Evolutionary conservation across 2,113 vertebrate species (phyloP).

Genomic region (Gorsachius goisagi): DNA sequence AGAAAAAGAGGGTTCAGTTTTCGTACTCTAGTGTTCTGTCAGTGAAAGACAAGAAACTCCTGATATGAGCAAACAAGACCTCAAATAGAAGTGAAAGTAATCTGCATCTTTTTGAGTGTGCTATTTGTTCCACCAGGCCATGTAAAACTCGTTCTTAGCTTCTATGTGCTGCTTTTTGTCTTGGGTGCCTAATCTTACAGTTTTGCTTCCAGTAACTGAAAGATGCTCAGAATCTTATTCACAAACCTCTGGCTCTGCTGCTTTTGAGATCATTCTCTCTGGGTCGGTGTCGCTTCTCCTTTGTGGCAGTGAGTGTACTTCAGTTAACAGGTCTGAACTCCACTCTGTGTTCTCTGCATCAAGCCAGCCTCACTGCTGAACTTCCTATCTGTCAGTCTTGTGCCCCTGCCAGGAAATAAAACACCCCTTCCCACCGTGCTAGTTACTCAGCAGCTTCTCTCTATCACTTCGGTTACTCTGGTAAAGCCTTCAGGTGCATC

Average conservation of each 20-base stretch:
- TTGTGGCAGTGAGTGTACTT: neutral
- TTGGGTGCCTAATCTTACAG: neutral
- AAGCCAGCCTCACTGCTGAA: neutral
- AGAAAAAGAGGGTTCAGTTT: neutral
- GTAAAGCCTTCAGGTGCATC: neutral
- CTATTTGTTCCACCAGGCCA: neutral
- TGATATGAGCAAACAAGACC: neutral
- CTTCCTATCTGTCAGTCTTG: neutral
- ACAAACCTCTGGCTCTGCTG: neutral
- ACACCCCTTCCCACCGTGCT: neutral
- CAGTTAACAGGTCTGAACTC: neutral
- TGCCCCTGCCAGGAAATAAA: neutral
- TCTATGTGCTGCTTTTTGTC: neutral
- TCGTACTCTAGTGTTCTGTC: neutral
- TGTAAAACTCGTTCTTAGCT: neutral
- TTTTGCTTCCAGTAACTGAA: neutral
- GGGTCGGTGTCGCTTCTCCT: neutral
- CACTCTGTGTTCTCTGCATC: neutral
- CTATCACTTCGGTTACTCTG: neutral
- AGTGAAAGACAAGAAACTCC: neutral
- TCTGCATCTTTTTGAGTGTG: fast-evolving
- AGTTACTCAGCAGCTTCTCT: neutral
- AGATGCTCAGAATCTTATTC: neutral
- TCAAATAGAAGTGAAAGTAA: neutral
- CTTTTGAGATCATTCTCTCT: neutral